Conservation (phyloP, 2,888 invertebrate genomes). For the Amphipoea lucens region DNA sequence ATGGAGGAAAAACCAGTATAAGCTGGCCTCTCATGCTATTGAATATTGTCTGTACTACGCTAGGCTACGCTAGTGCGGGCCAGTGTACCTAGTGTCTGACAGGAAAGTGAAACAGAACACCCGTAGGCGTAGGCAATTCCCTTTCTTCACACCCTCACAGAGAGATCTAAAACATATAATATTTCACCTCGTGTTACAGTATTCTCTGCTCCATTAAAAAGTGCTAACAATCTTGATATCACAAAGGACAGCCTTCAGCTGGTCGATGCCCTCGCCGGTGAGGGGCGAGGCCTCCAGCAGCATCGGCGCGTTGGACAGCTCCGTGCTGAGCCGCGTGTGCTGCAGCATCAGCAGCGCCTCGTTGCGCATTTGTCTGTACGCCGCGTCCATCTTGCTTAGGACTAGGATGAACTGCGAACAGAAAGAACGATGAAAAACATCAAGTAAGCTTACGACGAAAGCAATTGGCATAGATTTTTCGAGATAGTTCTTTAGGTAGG, state of each 20-base stretch:
- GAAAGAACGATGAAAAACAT: not conserved
- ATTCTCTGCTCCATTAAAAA: constrained; percentile 23
- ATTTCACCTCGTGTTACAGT: not conserved
- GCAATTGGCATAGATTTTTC: not conserved
- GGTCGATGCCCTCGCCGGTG: constrained; percentile 92
- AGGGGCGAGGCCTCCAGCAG: constrained; percentile 94
- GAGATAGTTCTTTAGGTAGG: not conserved
- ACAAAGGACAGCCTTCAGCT: constrained; percentile 87
- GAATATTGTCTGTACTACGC: no score
- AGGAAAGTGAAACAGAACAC: not conserved
- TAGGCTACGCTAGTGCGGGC: no score
- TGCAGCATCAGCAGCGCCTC: constrained; percentile 96
- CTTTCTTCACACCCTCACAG: not conserved
- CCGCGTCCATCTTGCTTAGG: constrained; percentile 95
- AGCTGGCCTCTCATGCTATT: no score
- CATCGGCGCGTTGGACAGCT: constrained; percentile 92
- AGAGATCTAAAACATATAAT: not conserved
- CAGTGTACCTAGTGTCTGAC: not conserved
- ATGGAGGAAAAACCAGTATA: no score
- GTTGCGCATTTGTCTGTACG: constrained; percentile 96
- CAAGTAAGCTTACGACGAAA: not conserved
- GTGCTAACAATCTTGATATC: constrained; percentile 69
- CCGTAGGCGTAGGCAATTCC: no score
- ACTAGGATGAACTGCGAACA: constrained; percentile 91
- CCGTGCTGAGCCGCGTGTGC: constrained; percentile 92